A percentile compares a stretch with the other conserved stretches of the same genome.
Evolutionary conservation across 2,113 vertebrate species (phyloP).

Genomic region (Prionailurus viverrinus): DNA sequence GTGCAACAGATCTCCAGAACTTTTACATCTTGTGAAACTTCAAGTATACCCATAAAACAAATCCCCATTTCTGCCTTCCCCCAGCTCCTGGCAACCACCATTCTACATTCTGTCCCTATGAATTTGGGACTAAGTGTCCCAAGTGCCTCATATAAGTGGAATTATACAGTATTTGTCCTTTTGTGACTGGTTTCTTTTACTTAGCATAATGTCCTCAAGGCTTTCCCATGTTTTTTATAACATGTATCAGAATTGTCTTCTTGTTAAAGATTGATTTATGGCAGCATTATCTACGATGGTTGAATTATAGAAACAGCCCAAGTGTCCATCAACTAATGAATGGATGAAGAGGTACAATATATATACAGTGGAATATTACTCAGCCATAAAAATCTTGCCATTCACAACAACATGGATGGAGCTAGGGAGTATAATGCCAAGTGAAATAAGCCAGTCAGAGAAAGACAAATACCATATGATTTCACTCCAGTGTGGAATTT

Average conservation of each 20-base stretch:
- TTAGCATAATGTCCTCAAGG: neutral
- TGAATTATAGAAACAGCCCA: neutral
- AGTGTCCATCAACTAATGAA: neutral
- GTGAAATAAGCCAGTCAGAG: neutral
- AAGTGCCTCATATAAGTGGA: neutral
- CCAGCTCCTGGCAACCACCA: too few relatives aligned
- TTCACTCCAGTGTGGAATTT: neutral
- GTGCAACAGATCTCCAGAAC: neutral
- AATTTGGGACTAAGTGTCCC: neutral
- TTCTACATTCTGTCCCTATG: neutral
- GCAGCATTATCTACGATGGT: neutral
- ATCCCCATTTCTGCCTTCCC: neutral
- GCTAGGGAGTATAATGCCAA: neutral
- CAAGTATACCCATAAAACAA: neutral
- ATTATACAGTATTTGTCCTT: neutral
- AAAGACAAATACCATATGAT: neutral
- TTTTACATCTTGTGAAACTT: neutral
- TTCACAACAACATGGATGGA: neutral
- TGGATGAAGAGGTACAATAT: neutral
- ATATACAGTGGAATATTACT: neutral
- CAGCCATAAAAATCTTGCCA: neutral
- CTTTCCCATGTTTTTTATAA: neutral
- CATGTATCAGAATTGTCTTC: neutral
- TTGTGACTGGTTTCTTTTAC: neutral
- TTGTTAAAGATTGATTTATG: neutral